Conservation (phyloP, 2,888 invertebrate genomes). For the Cylloceria caligata region DNA sequence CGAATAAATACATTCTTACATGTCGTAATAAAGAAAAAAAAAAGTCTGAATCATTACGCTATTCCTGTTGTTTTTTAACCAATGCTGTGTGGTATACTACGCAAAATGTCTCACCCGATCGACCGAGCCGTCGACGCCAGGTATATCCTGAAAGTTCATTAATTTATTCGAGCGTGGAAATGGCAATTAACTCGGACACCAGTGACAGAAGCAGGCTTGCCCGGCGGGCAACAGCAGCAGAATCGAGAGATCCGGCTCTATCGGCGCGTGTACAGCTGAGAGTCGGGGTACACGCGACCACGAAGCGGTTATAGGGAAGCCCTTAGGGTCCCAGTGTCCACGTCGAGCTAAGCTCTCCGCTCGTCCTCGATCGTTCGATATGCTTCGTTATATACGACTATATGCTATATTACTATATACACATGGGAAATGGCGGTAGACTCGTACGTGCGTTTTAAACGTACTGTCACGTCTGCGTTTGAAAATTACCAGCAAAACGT, state of each 20-base stretch:
- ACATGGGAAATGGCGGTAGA: neutral
- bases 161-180: slow-evolving; percentile 84
- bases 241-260: slow-evolving; percentile 70
- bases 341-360: slow-evolving; percentile 44
- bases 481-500: slow-evolving; percentile 23
- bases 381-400: slow-evolving; percentile 10
- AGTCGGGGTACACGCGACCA: slow-evolving; percentile 57
- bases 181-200: slow-evolving; percentile 83
- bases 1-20: slow-evolving; percentile 1
- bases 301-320: slow-evolving; percentile 63
- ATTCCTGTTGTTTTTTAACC: slow-evolving; percentile 37
- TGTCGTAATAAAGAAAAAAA: neutral
- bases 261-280: slow-evolving; percentile 56
- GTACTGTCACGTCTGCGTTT: slow-evolving; percentile 27
- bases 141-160: slow-evolving; percentile 79
- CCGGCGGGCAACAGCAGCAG: slow-evolving; percentile 77
- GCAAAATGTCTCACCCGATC: slow-evolving; percentile 55
- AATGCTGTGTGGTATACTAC: slow-evolving; percentile 6
- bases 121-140: slow-evolving; percentile 64
- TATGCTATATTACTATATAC: neutral
- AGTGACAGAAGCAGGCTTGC: slow-evolving; percentile 83
- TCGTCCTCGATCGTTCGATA: slow-evolving; percentile 53
- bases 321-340: slow-evolving; percentile 66
- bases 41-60: neutral
- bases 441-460: slow-evolving; percentile 20